Evolutionary conservation across 2,888 invertebrate genomes (phyloP), one percentile per base, ranked within the genome.

Genomic region (Melanophora roralis): DNA sequence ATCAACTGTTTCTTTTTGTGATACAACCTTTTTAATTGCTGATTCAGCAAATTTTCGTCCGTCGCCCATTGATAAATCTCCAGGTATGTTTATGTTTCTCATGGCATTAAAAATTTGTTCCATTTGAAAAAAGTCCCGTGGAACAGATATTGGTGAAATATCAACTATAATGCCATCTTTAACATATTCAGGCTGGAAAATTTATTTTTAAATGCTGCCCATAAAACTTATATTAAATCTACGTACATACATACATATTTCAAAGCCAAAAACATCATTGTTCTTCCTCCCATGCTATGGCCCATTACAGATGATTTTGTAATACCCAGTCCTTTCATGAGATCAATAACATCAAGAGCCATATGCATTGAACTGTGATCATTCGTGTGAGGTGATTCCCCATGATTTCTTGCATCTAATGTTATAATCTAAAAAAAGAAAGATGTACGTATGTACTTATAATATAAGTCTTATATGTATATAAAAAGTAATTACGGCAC

Each of bases 281-380:
- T 93, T 80, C 97, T 93, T n/a, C 98, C 98, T 19, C 98, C 98
- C 97, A 98, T 97, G 83, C 97, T 97, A 89, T 98, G 98, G 0
- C 98, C 98, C 85, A 98, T 89, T 16, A 97, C 86, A 4, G 93
- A 91, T 1, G 93, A 93, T 87, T 93, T 93, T 0, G 91, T 87
- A 51, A 96, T 91, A 16, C 92, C 91, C 51, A 94, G 88, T 82
- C 93, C 92, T 83, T 93, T 91, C 78, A 95, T 89, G 45, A 96
- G 91, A 47, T 92, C 90, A 9, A 92, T 88, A 4, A 98, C 86
- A 89, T 98, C 98, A 67, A 91, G 91, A 0, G 94, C 93, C 92
- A 98, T 93, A 45, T 96, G 92, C 9, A 32, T 89, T 86, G 97
- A 98, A 23, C 92, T 92, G 90, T 97, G 95, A 0, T 93, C 92